Evolutionary conservation across 92 coral and sea anemone genomes (phyloP).

Genomic region (Porites cylindrica): DNA sequence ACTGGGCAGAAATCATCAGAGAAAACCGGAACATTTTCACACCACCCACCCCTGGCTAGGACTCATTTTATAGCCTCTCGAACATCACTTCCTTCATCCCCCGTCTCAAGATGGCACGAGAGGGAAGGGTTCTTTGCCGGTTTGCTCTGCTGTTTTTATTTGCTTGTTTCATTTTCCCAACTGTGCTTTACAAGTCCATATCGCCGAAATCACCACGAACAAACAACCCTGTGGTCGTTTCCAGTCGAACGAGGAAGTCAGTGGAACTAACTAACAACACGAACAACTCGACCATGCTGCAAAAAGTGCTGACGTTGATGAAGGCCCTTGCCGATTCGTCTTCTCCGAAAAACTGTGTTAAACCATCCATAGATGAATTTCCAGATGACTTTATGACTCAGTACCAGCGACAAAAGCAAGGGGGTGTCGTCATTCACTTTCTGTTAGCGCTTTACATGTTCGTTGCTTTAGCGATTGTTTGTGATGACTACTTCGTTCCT

Average conservation of each 20-base stretch:
- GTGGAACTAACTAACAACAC: neutral
- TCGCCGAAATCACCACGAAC: neutral
- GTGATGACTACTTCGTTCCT: constrained; percentile 84
- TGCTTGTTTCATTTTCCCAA: constrained; percentile 74
- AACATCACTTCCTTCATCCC: neutral
- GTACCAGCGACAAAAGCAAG: constrained; percentile 67
- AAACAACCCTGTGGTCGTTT: neutral
- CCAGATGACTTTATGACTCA: constrained; percentile 83
- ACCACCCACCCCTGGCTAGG: neutral
- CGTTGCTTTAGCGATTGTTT: constrained; percentile 74
- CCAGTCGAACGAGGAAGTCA: constrained; percentile 31
- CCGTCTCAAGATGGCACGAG: neutral
- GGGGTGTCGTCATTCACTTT: constrained; percentile 63
- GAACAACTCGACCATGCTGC: neutral
- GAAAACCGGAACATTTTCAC: no score
- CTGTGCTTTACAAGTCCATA: constrained; percentile 46
- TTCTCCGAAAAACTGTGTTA: constrained; percentile 71
- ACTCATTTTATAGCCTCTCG: neutral
- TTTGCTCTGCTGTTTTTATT: constrained; percentile 44
- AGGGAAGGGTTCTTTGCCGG: constrained; percentile 17
- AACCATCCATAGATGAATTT: constrained; percentile 84
- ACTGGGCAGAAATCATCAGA: no score
- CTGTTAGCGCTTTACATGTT: constrained; percentile 73
- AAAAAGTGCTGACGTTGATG: neutral
- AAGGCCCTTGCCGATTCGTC: neutral